phyloP scores from a whole-genome alignment of 2,888 invertebrate species.

The Adelphocoris suturalis region DNA sequence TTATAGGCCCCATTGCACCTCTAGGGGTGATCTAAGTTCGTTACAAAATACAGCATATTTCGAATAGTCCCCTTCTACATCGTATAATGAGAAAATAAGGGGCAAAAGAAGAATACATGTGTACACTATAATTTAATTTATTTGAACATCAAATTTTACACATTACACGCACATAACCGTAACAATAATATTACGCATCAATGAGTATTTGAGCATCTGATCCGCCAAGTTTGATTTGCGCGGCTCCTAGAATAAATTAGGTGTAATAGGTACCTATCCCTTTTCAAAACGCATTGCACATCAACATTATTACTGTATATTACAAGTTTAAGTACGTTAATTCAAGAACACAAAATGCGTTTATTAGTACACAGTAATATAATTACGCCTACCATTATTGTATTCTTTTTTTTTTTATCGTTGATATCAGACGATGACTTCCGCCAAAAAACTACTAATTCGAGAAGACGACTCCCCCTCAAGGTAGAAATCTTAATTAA shows the following conservation, averaged over 20 bases:
- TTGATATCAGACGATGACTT: constrained; percentile 35
- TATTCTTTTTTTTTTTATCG: constrained; percentile 10
- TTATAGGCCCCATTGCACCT: too few relatives aligned
- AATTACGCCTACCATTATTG: constrained; percentile 33
- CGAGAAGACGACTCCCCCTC: too few relatives aligned
- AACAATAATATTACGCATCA: constrained; percentile 48
- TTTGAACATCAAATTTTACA: constrained; percentile 65
- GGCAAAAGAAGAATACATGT: neutral
- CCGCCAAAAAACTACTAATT: neutral
- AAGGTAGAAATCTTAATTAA: too few relatives aligned
- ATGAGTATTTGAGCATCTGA: constrained; percentile 69
- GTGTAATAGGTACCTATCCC: too few relatives aligned
- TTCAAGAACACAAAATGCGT: constrained; percentile 56
- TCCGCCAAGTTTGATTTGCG: constrained; percentile 58
- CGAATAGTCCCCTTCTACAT: too few relatives aligned
- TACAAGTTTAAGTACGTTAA: constrained; percentile 66
- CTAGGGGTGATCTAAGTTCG: too few relatives aligned
- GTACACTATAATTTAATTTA: constrained; percentile 56
- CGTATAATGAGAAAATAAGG: too few relatives aligned
- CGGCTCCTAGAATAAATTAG: constrained; percentile 4
- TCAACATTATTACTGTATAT: constrained; percentile 29
- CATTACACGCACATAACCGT: constrained; percentile 55
- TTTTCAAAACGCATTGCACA: constrained; percentile 46
- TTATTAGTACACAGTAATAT: constrained; percentile 57
- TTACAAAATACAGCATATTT: too few relatives aligned